Evolutionary conservation across 2,797 vertebrate species (phyloP).

Genomic region (Poeciliopsis gracilis): DNA sequence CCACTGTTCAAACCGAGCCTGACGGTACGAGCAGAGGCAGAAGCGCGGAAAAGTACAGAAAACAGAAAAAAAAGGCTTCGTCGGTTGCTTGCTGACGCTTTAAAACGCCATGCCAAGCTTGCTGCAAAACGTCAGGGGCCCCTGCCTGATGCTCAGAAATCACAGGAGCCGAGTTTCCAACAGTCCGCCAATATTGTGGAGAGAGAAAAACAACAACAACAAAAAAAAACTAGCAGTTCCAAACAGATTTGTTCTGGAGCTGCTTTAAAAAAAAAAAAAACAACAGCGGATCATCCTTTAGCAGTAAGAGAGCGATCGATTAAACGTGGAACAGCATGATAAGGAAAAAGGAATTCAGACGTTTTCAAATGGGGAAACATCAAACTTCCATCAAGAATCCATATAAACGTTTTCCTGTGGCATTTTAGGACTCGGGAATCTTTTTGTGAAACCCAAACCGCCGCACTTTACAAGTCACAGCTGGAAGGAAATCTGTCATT

Average conservation of each 20-base stretch:
- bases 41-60: conserved; percentile 66
- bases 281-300: conserved; percentile 28
- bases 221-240: conserved; percentile 19
- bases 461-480: conserved; percentile 41
- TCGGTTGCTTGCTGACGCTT: conserved; percentile 31
- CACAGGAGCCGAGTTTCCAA: conserved; percentile 25
- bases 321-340: background rate
- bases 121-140: conserved; percentile 29
- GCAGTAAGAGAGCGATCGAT: background rate
- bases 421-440: conserved; percentile 32
- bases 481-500: conserved; percentile 49
- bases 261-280: conserved; percentile 6
- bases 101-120: conserved; percentile 26
- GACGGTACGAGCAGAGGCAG: conserved; percentile 30
- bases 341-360: background rate
- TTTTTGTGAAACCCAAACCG: conserved; percentile 36
- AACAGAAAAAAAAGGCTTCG: conserved; percentile 22
- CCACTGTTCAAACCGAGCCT: conserved; percentile 48
- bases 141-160: conserved; percentile 26
- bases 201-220: conserved; percentile 16
- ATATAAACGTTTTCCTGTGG: conserved; percentile 6
- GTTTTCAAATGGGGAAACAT: conserved; percentile 18
- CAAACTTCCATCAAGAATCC: conserved; percentile 23
- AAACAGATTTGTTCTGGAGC: conserved; percentile 32
- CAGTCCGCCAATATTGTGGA: conserved; percentile 3